Percentiles rank a stretch among this genome's conserved stretches.
phyloP scores from a whole-genome alignment of 2,797 vertebrate species.

The Spatula clypeata region DNA sequence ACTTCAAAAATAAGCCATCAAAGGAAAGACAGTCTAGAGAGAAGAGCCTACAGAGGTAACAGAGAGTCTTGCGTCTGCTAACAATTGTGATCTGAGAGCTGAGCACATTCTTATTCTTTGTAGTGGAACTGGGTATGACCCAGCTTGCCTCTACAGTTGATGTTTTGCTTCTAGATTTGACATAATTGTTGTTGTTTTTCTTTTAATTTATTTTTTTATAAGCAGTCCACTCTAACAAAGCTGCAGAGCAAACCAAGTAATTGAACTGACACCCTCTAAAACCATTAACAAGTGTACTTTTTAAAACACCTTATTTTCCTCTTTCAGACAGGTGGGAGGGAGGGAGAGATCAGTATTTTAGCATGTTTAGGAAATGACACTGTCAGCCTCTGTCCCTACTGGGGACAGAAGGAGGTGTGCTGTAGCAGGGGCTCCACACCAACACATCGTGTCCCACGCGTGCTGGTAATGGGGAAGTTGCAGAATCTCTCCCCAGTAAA shows the following conservation, averaged over 20 bases:
- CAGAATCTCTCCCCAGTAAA: not conserved
- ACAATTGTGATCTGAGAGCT: not conserved
- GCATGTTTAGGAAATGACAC: not conserved
- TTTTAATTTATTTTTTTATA: not conserved
- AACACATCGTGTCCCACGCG: accelerated
- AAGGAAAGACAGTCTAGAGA: slow-evolving; percentile 34
- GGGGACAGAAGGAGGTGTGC: not conserved
- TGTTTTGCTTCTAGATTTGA: slow-evolving; percentile 49
- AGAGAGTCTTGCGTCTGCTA: not conserved
- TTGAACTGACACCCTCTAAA: slow-evolving; percentile 22
- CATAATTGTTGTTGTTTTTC: not conserved
- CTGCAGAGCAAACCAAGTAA: slow-evolving; percentile 22
- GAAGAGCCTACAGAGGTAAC: not conserved
- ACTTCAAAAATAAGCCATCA: slow-evolving; percentile 62
- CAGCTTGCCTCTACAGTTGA: slow-evolving; percentile 27
- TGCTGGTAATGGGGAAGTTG: not conserved
- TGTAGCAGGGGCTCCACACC: not conserved
- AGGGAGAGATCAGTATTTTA: not conserved
- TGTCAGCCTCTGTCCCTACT: not conserved
- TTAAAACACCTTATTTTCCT: not conserved
- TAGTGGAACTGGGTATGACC: slow-evolving; percentile 27
- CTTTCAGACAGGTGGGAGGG: not conserved
- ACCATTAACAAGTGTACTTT: not conserved
- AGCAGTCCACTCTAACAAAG: slow-evolving; percentile 28
- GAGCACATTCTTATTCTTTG: slow-evolving; percentile 26